These are phyloP conservation scores for Lingula anatina DNA, from an alignment of 2,888 invertebrate genomes.

Conservation along the genomic window DNA sequence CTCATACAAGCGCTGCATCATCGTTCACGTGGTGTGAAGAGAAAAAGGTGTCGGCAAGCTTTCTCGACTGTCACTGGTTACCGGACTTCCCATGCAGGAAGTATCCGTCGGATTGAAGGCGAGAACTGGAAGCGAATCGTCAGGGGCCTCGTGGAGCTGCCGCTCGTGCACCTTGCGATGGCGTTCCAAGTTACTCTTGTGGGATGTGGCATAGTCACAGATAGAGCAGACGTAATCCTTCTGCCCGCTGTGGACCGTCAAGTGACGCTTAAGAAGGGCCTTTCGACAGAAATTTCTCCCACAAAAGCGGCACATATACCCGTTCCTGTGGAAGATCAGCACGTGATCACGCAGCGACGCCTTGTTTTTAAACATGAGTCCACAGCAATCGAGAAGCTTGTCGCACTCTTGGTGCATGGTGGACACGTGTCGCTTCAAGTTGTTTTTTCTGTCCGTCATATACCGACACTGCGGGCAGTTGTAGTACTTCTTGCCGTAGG, in stretches of 20 bases:
- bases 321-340: slow-evolving; percentile 51
- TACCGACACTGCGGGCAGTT: slow-evolving; percentile 49
- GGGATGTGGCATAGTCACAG: slow-evolving; percentile 55
- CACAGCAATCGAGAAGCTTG: slow-evolving; percentile 50
- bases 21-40: too few species aligned
- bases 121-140: too few species aligned
- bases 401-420: slow-evolving; percentile 53
- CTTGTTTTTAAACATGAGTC: slow-evolving; percentile 50
- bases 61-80: too few species aligned
- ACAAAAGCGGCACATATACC: slow-evolving; percentile 53
- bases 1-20: too few species aligned
- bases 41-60: too few species aligned
- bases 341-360: slow-evolving; percentile 53
- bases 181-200: slow-evolving; percentile 54
- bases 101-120: too few species aligned
- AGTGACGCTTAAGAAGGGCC: slow-evolving; percentile 53
- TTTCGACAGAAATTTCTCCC: slow-evolving; percentile 53
- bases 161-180: slow-evolving; percentile 47
- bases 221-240: slow-evolving; percentile 52
- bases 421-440: slow-evolving; percentile 52
- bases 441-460: slow-evolving; percentile 51
- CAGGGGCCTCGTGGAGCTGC: too few species aligned
- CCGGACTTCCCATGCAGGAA: too few species aligned
- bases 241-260: slow-evolving; percentile 54
- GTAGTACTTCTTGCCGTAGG: too few species aligned